These are phyloP conservation scores for Leucoptera coffeella DNA, from an alignment of 2,888 invertebrate species.

Conservation along the genomic window DNA sequence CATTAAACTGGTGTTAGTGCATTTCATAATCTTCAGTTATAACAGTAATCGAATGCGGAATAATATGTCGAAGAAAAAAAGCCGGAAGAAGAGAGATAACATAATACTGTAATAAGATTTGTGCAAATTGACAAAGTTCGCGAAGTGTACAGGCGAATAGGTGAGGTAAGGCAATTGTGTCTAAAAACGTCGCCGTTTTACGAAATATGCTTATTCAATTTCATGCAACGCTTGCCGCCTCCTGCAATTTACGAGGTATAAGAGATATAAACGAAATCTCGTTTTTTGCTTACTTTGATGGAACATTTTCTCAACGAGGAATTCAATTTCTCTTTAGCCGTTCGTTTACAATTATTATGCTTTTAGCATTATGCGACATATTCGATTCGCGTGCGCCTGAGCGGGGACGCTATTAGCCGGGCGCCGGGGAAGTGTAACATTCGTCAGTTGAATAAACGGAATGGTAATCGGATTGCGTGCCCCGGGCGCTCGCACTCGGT, in stretches of 20 bases:
- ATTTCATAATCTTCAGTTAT: no score
- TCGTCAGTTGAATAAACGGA: slow-evolving; percentile 36
- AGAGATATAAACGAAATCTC: slow-evolving; percentile 54
- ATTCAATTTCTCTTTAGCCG: slow-evolving; percentile 41
- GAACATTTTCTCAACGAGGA: slow-evolving; percentile 49
- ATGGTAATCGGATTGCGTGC: slow-evolving; percentile 51
- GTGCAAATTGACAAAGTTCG: slow-evolving; percentile 51
- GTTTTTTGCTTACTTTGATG: slow-evolving; percentile 53
- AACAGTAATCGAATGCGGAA: no score
- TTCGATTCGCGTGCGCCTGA: no score
- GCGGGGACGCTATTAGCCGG: no score
- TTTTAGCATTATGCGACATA: slow-evolving; percentile 14
- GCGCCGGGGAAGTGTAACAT: no score
- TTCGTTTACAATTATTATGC: slow-evolving; percentile 40
- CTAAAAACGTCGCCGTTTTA: slow-evolving; percentile 52
- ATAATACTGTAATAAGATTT: slow-evolving; percentile 47
- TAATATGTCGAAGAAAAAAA: no score
- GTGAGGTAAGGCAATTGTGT: slow-evolving; percentile 56
- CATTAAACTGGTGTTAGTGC: no score
- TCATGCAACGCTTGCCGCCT: slow-evolving; percentile 55
- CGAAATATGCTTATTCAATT: slow-evolving; percentile 56
- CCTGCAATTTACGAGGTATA: slow-evolving; percentile 55
- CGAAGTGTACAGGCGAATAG: slow-evolving; percentile 39
- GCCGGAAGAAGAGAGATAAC: no score
- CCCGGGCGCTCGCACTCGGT: no score